phyloP scores from a whole-genome alignment of 2,888 invertebrate species.

The Octodonta nipae region DNA sequence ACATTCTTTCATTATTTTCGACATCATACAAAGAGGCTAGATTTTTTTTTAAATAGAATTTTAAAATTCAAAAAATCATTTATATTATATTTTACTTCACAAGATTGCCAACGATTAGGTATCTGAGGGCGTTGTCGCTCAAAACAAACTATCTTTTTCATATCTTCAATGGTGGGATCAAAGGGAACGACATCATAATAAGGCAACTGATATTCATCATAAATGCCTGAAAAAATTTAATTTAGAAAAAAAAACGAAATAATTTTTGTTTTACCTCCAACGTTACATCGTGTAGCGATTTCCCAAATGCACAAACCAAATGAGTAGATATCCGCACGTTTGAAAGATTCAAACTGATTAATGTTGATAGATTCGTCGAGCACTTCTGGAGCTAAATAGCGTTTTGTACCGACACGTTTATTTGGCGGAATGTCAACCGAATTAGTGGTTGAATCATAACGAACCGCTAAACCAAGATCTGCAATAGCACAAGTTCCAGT shows the following conservation, averaged over 20 bases:
- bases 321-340: conserved; percentile 95
- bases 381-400: conserved; percentile 96
- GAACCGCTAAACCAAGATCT: conserved; percentile 89
- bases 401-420: conserved; percentile 88
- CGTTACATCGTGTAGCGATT: conserved; percentile 74
- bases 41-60: no score
- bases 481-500: conserved; percentile 94
- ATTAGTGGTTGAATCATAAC: conserved; percentile 80
- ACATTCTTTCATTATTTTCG: conserved; percentile 93
- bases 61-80: no score
- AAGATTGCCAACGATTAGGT: conserved; percentile 83
- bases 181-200: conserved; percentile 89
- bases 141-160: conserved; percentile 76
- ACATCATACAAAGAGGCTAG: conserved; percentile 72
- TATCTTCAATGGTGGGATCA: conserved; percentile 91
- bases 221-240: no score
- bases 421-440: conserved; percentile 89
- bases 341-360: conserved; percentile 91
- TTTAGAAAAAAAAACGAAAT: no score
- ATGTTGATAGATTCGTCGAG: conserved; percentile 86
- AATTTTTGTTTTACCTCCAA: no score
- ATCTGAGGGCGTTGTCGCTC: conserved; percentile 80
- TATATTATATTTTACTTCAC: no score
- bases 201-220: conserved; percentile 87
- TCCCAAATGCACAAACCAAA: conserved; percentile 96